Percentiles rank a stretch among this genome's conserved stretches.
Evolutionary conservation across 2,113 vertebrate genomes (phyloP).

Genomic region (Henicopernis longicauda): DNA sequence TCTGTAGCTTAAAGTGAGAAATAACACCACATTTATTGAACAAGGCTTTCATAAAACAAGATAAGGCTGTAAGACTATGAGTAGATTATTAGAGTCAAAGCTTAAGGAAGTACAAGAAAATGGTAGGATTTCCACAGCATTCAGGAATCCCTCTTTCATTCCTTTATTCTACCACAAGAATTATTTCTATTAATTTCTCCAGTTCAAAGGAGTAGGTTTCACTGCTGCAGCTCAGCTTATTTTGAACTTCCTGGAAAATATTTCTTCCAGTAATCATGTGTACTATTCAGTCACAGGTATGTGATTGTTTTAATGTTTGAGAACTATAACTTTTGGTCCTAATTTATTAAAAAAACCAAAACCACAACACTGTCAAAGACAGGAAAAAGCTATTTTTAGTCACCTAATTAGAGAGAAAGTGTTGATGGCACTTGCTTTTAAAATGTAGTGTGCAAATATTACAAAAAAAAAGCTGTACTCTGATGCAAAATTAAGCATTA

Average conservation of each 20-base stretch:
- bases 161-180: neutral
- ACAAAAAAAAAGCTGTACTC: neutral
- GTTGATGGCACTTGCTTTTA: neutral
- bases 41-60: neutral
- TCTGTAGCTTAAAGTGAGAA: neutral
- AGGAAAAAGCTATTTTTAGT: neutral
- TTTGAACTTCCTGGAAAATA: neutral
- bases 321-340: neutral
- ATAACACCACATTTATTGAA: neutral
- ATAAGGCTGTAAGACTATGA: neutral
- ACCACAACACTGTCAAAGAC: neutral
- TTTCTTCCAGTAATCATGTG: neutral
- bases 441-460: neutral
- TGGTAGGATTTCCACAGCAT: neutral
- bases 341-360: neutral
- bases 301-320: neutral
- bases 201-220: neutral
- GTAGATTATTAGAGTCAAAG: neutral
- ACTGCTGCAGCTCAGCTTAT: neutral
- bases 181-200: neutral
- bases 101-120: neutral
- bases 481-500: neutral
- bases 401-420: neutral
- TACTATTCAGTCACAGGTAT: neutral
- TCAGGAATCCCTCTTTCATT: neutral